These are phyloP conservation scores for Zaprionus ornatus DNA, from an alignment of 1,140 invertebrate genomes.

Conservation along the genomic window DNA sequence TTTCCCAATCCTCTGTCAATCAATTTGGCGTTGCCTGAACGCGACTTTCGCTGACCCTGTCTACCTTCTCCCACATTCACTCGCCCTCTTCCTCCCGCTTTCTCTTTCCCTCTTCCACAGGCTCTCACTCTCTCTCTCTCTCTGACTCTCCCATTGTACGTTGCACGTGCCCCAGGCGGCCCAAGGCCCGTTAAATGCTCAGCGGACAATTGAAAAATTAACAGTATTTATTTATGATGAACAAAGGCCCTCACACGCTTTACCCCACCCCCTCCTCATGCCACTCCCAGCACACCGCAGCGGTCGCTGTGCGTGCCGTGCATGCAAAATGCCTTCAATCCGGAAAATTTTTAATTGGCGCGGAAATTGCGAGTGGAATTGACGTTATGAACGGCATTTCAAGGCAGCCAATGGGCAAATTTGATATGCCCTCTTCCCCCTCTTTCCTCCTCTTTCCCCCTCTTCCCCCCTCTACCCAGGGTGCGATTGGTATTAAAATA, in stretches of 20 bases:
- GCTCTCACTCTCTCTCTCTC: not conserved
- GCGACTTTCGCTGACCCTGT: conserved; percentile 17
- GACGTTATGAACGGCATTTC: conserved; percentile 68
- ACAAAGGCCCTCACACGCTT: conserved; percentile 36
- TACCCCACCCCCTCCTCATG: not conserved
- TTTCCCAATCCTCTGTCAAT: conserved; percentile 48
- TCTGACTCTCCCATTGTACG: too few relatives aligned
- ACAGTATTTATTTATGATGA: conserved; percentile 81
- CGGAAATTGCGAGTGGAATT: conserved; percentile 76
- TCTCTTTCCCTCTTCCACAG: not conserved
- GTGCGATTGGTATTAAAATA: conserved; percentile 24
- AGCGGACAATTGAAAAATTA: conserved; percentile 78
- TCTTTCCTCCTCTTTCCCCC: not conserved
- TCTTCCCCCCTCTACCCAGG: too few relatives aligned
- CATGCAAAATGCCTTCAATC: conserved; percentile 62
- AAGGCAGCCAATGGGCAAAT: conserved; percentile 43
- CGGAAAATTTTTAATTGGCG: conserved; percentile 72
- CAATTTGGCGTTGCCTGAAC: conserved; percentile 39
- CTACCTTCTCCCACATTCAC: not conserved
- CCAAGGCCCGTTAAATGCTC: conserved; percentile 63
- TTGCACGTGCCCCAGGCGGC: not conserved
- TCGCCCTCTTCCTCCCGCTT: not conserved
- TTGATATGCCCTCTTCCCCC: not conserved
- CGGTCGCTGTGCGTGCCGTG: conserved; percentile 56
- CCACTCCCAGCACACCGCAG: not conserved